Percentiles rank a stretch among this genome's conserved stretches.
Conservation (phyloP, 2,113 vertebrate genomes). For the Ophthalmotilapia sp. region DNA sequence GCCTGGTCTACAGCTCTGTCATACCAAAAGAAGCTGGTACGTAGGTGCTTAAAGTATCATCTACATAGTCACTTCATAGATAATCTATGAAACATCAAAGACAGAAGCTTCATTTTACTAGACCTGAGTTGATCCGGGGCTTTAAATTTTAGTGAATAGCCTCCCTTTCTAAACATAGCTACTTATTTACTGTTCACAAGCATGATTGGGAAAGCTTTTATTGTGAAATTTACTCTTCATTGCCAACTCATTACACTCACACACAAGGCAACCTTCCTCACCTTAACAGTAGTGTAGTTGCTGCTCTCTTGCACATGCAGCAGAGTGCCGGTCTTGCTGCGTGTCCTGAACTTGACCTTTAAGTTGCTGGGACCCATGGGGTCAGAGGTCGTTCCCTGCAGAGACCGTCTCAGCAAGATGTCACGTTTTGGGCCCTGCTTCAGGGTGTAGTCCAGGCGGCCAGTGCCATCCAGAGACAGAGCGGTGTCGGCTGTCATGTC, state of each 20-base stretch:
- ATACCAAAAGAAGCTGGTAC: not conserved
- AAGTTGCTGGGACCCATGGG: slow-evolving; percentile 58
- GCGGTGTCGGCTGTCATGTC: slow-evolving; percentile 87
- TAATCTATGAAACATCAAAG: not conserved
- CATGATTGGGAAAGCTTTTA: not conserved
- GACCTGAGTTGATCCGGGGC: not conserved
- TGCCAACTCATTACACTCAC: not conserved
- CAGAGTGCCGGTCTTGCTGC: slow-evolving; percentile 84
- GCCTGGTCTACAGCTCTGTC: not conserved
- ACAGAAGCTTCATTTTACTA: not conserved
- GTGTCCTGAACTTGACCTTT: slow-evolving; percentile 93
- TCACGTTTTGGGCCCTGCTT: slow-evolving; percentile 83
- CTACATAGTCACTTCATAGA: not conserved
- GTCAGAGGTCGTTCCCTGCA: slow-evolving; percentile 30
- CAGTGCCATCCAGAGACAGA: slow-evolving; percentile 86
- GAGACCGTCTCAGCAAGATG: slow-evolving; percentile 68
- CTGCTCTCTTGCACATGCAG: slow-evolving; percentile 90
- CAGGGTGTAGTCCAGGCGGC: slow-evolving; percentile 86
- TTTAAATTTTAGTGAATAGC: not conserved
- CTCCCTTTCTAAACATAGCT: not conserved
- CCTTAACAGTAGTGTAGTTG: slow-evolving; percentile 95
- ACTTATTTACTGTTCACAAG: not conserved
- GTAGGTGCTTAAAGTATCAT: not conserved
- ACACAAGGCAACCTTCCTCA: slow-evolving; percentile 14
- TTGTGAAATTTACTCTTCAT: not conserved